These are phyloP conservation scores for Sesamia inferens DNA, from an alignment of 2,888 invertebrate genomes.

Conservation along the genomic window DNA sequence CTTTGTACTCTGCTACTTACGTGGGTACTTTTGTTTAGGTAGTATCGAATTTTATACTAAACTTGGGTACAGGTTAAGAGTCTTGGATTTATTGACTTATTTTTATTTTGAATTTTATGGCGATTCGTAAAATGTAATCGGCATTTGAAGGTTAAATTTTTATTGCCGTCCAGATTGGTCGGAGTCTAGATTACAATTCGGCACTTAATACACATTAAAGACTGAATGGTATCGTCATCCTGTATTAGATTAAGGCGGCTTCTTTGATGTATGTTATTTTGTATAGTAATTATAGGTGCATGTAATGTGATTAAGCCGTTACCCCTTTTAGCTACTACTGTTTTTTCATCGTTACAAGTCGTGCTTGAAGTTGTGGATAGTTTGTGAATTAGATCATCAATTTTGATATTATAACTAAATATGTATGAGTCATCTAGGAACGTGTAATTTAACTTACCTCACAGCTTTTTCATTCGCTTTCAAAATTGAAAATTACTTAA, in stretches of 20 bases:
- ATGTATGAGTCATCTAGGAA: not conserved
- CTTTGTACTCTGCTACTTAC: slow-evolving; percentile 78
- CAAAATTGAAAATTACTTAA: not conserved
- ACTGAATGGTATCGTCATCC: slow-evolving; percentile 43
- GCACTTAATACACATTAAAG: slow-evolving; percentile 51
- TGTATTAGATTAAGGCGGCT: slow-evolving; percentile 52
- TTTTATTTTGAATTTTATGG: slow-evolving; percentile 48
- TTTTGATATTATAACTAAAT: slow-evolving; percentile 9
- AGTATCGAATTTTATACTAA: slow-evolving; percentile 71
- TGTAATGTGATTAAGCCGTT: slow-evolving; percentile 33
- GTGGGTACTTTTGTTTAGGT: slow-evolving; percentile 73
- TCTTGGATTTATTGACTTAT: slow-evolving; percentile 43
- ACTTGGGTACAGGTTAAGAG: slow-evolving; percentile 51
- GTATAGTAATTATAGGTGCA: slow-evolving; percentile 38
- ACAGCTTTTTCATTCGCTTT: not conserved
- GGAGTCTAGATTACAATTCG: slow-evolving; percentile 57
- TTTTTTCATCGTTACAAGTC: slow-evolving; percentile 20
- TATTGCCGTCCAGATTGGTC: slow-evolving; percentile 53
- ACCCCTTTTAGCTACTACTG: slow-evolving; percentile 22
- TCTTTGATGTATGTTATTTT: slow-evolving; percentile 45
- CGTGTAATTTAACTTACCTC: not conserved
- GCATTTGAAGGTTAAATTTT: slow-evolving; percentile 50
- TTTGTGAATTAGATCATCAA: slow-evolving; percentile 42
- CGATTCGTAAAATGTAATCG: slow-evolving; percentile 41
- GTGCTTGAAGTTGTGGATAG: slow-evolving; percentile 11